These are phyloP conservation scores for Callimorpha dominula DNA, from an alignment of 2,888 invertebrate genomes.

Conservation along the genomic window DNA sequence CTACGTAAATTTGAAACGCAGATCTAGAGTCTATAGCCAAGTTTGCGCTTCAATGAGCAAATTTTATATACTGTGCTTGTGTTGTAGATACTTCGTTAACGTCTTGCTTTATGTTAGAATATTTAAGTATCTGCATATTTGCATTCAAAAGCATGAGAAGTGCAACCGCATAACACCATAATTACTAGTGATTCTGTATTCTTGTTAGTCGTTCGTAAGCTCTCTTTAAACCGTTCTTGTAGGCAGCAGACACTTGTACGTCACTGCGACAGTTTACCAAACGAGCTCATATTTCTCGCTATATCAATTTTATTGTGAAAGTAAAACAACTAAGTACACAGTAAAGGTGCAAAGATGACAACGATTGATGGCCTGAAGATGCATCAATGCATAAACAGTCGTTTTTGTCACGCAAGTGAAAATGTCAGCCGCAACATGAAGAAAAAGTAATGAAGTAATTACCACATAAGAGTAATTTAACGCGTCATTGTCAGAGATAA, in stretches of 20 bases:
- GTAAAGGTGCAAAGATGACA: slow-evolving; percentile 3
- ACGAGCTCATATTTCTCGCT: not conserved
- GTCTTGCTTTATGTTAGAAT: not conserved
- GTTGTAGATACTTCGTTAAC: not conserved
- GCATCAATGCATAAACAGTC: not conserved
- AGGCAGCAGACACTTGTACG: not conserved
- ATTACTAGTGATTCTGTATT: not conserved
- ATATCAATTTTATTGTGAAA: not conserved
- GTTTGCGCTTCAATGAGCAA: too few relatives aligned
- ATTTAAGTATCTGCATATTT: not conserved
- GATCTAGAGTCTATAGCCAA: too few relatives aligned
- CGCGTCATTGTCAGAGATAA: slow-evolving; percentile 31
- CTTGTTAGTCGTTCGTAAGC: not conserved
- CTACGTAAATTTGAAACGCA: too few relatives aligned
- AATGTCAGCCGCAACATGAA: slow-evolving; percentile 25
- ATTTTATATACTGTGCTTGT: not conserved
- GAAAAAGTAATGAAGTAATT: slow-evolving; percentile 36
- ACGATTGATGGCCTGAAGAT: not conserved
- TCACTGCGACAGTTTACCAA: not conserved
- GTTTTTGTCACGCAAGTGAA: slow-evolving; percentile 29
- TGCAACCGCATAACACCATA: not conserved
- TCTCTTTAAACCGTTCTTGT: not conserved
- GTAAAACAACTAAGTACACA: not conserved
- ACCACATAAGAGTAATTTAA: slow-evolving; percentile 34
- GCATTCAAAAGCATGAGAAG: not conserved